Conservation (phyloP, 1,140 invertebrate species). For the Eubasilissa regina region DNA sequence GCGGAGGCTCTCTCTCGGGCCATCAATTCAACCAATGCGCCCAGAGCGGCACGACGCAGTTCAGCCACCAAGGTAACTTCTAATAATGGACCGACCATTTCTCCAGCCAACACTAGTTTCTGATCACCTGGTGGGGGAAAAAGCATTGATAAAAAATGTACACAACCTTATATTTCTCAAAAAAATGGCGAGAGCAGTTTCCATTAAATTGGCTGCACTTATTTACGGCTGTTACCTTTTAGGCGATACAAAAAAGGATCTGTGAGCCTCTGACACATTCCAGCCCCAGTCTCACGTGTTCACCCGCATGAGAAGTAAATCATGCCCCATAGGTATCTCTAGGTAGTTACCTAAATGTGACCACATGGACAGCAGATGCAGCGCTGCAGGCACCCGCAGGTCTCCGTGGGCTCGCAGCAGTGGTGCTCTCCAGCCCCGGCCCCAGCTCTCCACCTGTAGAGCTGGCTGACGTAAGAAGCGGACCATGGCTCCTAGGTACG, state of each 20-base stretch:
- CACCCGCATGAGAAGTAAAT: slow-evolving; percentile 35
- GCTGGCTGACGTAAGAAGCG: slow-evolving; percentile 90
- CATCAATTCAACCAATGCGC: slow-evolving; percentile 98
- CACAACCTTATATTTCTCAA: no score
- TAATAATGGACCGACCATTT: slow-evolving; percentile 91
- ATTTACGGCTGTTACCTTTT: no score
- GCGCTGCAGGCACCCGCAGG: slow-evolving; percentile 94
- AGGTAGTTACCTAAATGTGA: slow-evolving; percentile 81
- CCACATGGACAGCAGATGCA: slow-evolving; percentile 96
- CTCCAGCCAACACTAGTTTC: slow-evolving; percentile 64
- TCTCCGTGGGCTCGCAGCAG: slow-evolving; percentile 89
- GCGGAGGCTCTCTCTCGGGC: slow-evolving; percentile 89
- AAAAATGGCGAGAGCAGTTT: no score
- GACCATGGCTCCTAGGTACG: slow-evolving; percentile 91
- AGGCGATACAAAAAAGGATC: no score
- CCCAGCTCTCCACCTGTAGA: slow-evolving; percentile 89
- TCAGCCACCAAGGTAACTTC: slow-evolving; percentile 95
- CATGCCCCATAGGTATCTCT: neutral
- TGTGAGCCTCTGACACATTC: no score
- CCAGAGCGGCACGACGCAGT: slow-evolving; percentile 91
- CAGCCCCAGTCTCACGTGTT: neutral
- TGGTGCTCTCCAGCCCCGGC: slow-evolving; percentile 83
- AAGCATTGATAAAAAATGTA: no score
- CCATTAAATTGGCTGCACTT: no score
- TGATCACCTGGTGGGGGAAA: slow-evolving; percentile 75